phyloP scores from a whole-genome alignment of 1,140 invertebrate genomes.

The Eufriesea mexicana region DNA sequence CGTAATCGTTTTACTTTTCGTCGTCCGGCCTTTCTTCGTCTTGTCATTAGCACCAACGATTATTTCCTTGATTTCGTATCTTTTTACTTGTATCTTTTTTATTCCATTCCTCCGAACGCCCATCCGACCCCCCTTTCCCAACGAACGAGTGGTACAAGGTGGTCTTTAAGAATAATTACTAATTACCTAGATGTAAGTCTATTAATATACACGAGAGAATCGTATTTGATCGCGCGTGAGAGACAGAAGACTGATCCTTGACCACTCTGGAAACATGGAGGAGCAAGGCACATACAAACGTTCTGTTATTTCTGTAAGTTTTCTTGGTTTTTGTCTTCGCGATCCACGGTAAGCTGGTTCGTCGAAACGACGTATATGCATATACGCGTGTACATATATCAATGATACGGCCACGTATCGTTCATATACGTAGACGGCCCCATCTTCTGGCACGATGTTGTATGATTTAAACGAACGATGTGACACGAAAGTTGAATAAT shows the following conservation, averaged over 20 bases:
- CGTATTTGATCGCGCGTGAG: constrained; percentile 6
- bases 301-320: constrained; percentile 47
- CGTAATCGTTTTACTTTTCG: no score
- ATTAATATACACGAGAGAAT: neutral
- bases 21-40: constrained; percentile 13
- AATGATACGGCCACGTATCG: no score
- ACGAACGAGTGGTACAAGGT: constrained; percentile 44
- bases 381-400: no score
- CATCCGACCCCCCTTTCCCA: neutral
- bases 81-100: neutral
- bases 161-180: constrained; percentile 36
- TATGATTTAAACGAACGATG: neutral
- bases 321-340: constrained; percentile 20
- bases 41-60: constrained; percentile 6
- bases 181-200: constrained; percentile 15
- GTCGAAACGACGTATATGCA: neutral
- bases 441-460: neutral
- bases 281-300: constrained; percentile 60
- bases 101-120: neutral
- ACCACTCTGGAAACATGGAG: constrained; percentile 59
- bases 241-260: constrained; percentile 62
- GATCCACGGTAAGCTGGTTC: constrained; percentile 1
- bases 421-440: no score
- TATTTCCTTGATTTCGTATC: constrained; percentile 4
- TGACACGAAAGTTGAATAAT: neutral